Evolutionary conservation across 2,113 vertebrate genomes (phyloP), one percentile per base, ranked within the genome.

Genomic region (Rhadina sibilatrix): DNA sequence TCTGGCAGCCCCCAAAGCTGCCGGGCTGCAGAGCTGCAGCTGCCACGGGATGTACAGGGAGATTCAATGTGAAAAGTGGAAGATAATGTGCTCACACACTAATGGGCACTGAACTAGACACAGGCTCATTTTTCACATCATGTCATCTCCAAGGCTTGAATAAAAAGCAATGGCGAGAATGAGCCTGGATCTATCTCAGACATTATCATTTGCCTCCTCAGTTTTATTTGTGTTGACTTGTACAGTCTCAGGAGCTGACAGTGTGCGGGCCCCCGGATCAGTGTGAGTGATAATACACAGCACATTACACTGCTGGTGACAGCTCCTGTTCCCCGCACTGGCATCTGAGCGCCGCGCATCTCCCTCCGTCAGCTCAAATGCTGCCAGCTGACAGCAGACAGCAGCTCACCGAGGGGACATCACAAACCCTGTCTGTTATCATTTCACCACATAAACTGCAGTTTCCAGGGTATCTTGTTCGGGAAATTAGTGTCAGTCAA

Each of bases 141-240:
- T 99, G 99, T 99, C 99, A 99, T 99, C 98, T 99, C 98, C 97
- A 98, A 98, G 99, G 97, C 98, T 99, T 99, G 99, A 99, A 99
- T 99, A 99, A 99, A 98, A 99, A 99, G 99, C 98, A 99, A 99
- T 98, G 98, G 98, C 98, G 98, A 98, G 98, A 98, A 99, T 98
- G 98, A 99, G 98, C 98, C 98, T 97, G 97, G 98, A 98, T 99
- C 98, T 98, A 98, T 99, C 98, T 98, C 98, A 98, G 99, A 98
- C 98, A 99, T 99, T 98, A 99, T 98, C 98, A 98, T 98, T 98
- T 98, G 98, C 98, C 98, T 99, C 98, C 98, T 98, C 98, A 96
- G 98, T 99, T 99, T 99, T 99, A 99, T 99, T 99, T 99, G 99
- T 99, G 99, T 99, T 99, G 99, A 99, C 99, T 99, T 98, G 99